phyloP scores from a whole-genome alignment of 2,888 invertebrate species.

The Nemotelus nigrinus region DNA sequence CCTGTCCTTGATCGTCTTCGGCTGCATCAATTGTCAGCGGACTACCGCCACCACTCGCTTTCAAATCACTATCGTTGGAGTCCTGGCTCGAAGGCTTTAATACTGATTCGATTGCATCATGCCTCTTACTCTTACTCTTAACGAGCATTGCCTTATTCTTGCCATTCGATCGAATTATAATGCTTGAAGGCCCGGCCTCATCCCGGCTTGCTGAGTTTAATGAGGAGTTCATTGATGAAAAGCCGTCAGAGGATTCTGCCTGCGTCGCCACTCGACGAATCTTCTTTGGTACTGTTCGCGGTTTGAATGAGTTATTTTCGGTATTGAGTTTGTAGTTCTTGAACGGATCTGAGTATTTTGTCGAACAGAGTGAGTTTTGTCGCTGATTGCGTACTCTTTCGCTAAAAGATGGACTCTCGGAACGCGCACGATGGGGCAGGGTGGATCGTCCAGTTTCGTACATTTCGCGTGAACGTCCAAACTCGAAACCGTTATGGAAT shows the following conservation, averaged over 20 bases:
- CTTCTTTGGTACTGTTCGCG: slow-evolving; percentile 49
- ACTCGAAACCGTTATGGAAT: slow-evolving; percentile 64
- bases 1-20: slow-evolving; percentile 26
- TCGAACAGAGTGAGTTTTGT: slow-evolving; percentile 21
- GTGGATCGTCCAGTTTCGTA: slow-evolving; percentile 52
- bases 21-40: neutral
- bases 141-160: neutral
- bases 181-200: slow-evolving; percentile 3
- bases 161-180: slow-evolving; percentile 25
- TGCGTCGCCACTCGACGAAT: slow-evolving; percentile 15
- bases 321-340: slow-evolving; percentile 63
- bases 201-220: neutral
- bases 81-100: slow-evolving; percentile 1
- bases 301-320: slow-evolving; percentile 62
- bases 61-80: slow-evolving; percentile 5
- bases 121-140: neutral
- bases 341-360: slow-evolving; percentile 60
- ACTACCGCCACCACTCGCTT: neutral
- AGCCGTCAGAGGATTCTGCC: neutral
- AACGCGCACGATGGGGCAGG: slow-evolving; percentile 59
- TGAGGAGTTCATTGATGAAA: neutral
- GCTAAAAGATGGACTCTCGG: slow-evolving; percentile 62
- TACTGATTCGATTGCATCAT: neutral
- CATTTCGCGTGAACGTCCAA: slow-evolving; percentile 62
- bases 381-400: slow-evolving; percentile 54